Conservation (phyloP, 2,113 vertebrate species). For the Struthidea cinerea region DNA sequence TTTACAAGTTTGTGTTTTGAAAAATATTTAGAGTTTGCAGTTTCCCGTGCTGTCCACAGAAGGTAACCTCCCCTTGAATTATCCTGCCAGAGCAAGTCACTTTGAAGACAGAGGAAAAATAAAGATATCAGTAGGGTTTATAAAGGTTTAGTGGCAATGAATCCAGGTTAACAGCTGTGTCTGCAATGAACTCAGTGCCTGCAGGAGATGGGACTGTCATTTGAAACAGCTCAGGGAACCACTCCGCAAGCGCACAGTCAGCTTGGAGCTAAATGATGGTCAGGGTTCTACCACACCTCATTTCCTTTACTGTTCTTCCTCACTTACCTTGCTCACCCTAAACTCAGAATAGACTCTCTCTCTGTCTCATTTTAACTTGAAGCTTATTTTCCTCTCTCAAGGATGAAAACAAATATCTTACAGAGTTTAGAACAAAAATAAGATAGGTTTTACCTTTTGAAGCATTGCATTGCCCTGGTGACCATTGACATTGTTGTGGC, state of each 20-base stretch:
- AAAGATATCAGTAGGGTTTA: neutral
- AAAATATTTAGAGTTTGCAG: neutral
- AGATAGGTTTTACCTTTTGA: slow-evolving; percentile 70
- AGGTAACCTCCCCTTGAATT: neutral
- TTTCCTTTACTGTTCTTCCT: neutral
- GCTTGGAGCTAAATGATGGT: neutral
- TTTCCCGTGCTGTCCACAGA: neutral
- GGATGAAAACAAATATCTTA: neutral
- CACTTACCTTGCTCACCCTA: neutral
- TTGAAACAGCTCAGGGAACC: neutral
- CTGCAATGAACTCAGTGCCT: neutral
- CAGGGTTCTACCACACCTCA: neutral
- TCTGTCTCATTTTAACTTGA: neutral
- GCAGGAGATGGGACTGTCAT: neutral
- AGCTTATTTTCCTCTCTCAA: neutral
- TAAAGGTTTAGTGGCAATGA: neutral
- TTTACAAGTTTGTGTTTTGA: neutral
- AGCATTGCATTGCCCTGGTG: slow-evolving; percentile 68
- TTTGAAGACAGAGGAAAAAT: neutral
- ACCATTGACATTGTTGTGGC: slow-evolving; percentile 64
- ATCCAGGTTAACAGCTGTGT: neutral
- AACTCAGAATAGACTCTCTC: neutral
- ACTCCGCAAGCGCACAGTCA: neutral
- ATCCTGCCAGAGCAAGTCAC: neutral
- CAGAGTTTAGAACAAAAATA: neutral